Base-by-base conservation (phyloP, 2,113 vertebrate genomes). In the Cisticola juncidis region DNA sequence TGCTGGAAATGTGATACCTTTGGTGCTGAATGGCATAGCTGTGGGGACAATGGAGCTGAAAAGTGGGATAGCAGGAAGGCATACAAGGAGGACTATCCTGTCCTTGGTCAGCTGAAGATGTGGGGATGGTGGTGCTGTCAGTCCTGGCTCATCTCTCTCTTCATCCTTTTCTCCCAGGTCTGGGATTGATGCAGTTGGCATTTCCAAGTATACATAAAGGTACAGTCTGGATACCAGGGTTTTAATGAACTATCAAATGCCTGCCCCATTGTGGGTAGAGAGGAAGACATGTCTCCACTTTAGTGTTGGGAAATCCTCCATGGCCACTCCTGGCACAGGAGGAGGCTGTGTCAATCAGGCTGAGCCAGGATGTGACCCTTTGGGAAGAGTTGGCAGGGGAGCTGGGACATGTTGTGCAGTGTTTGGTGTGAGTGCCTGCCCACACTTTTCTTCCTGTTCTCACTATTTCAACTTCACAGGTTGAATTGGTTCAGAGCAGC, bases 401-500 rank as follows among this genome's bases (percentile, higher is more conserved):
- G 69, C 64, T 80, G 81, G 71, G 48, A 81, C 2, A 0, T 62
- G 51, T 51, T 60, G 44, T 70, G 68, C 1, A 0, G 53, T 44
- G 65, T 40, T 6, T 36, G 54, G 45, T 40, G 64, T 92, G 83
- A 78, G 90, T 81, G 69, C 71, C 79, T 72, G 56, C 94, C 74
- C 82, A 81, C 76, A 69, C 60, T 14, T 92, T 83, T 74, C 92
- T 48, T 93, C 84, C 92, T 11, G 1, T 56, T 93, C 92, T 91
- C 65, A 56, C 72, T 95, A 26, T 92, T 97, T 96, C 91, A 96
- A 76, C 95, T 97, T 97, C 95, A 91, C 92, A 97, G 96, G 94
- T 94, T 97, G 90, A 95, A 91, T 80, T 91, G 95, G 95, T 97
- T 97, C 95, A 97, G 94, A 94, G 96, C 95, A 94, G 95, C 94